Percentiles rank a stretch among this genome's conserved stretches.
phyloP scores from a whole-genome alignment of 2,113 vertebrate genomes.

The Puntigrus tetrazona region DNA sequence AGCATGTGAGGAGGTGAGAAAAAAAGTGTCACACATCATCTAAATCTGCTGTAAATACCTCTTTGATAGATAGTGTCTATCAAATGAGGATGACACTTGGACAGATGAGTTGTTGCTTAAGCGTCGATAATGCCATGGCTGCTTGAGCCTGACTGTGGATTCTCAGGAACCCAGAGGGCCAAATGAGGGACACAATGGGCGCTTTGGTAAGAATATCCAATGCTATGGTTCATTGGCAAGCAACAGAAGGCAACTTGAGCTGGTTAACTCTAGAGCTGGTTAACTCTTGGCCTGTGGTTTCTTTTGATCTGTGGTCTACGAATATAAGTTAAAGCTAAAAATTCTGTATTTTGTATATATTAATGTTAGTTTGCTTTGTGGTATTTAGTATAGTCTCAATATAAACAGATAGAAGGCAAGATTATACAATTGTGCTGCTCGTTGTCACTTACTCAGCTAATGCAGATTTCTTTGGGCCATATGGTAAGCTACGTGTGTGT shows the following conservation, averaged over 20 bases:
- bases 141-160: slow-evolving; percentile 1
- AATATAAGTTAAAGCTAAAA: not conserved
- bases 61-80: slow-evolving; percentile 38
- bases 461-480: not conserved
- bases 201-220: slow-evolving; percentile 48
- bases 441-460: not conserved
- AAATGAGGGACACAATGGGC: slow-evolving; percentile 21
- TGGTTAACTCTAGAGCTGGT: not conserved
- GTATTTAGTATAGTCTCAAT: not conserved
- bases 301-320: not conserved
- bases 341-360: not conserved
- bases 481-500: not conserved
- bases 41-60: slow-evolving; percentile 41
- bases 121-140: not conserved
- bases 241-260: not conserved
- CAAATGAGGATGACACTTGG: slow-evolving; percentile 32
- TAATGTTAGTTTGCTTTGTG: not conserved
- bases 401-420: not conserved
- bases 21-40: slow-evolving; percentile 45
- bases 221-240: not conserved
- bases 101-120: not conserved
- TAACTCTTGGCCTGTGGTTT: slow-evolving; percentile 6
- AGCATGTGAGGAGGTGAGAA: slow-evolving; percentile 44
- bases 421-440: not conserved
- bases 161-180: slow-evolving; percentile 21